Base-by-base conservation (phyloP, 2,113 vertebrate species). In the Scartelaos histophorus region DNA sequence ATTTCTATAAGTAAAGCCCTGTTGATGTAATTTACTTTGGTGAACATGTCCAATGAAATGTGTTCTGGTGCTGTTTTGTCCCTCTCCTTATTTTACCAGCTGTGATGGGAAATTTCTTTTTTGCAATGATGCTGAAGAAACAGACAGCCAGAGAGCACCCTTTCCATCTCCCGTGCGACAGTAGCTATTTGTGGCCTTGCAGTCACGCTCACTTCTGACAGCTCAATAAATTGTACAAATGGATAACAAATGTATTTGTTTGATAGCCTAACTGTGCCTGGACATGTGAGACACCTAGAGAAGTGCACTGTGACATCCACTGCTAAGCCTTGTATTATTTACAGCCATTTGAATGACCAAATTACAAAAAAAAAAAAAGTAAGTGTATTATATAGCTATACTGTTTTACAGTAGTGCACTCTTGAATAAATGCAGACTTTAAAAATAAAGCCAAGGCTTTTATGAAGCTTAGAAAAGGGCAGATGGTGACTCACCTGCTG, bases 171-270 rank as follows among this genome's bases (percentile, higher is more conserved):
- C 70, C 25, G 17, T 64, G 73, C 79, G 87, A 88, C 86, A 85
- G 81, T 51, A 15, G 60, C 71, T 66, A 81, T 90, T 87, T 82
- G 75, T 68, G 76, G 78, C 76, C 82, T 79, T 66, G 78, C 66
- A 29, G 81, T 73, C 54, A 67, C 21, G 34, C 82, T 87, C 72
- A 76, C 74, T 65, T 73, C 82, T 88, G 88, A 87, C 91, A 88
- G 85, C 89, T 88, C 83, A 82, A 85, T 91, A 92, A 92, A 93
- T 92, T 90, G 86, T 78, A 82, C 87, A 88, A 90, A 86, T 88
- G 87, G 85, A 85, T 83, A 91, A 85, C 83, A 89, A 89, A 90
- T 90, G 79, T 81, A 78, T 89, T 89, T 86, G 68, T 85, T 79
- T 82, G 70, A 89, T 76, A 73, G 76, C 78, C 73, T 71, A 72